These are phyloP conservation scores for Pampus argenteus DNA, from an alignment of 2,797 vertebrate genomes.

Conservation along the genomic window DNA sequence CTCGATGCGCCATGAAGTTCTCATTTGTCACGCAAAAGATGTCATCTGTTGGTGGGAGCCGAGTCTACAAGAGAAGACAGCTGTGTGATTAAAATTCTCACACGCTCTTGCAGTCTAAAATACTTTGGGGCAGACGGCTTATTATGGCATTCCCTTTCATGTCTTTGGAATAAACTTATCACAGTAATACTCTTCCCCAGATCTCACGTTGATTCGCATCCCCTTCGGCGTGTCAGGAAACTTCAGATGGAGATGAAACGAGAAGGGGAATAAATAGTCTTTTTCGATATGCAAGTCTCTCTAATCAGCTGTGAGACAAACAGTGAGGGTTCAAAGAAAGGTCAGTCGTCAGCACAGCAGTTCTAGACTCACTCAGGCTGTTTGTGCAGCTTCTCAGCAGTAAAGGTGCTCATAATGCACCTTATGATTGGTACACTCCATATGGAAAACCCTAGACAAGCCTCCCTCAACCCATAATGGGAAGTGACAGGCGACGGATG, in stretches of 20 bases:
- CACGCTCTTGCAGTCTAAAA: slow-evolving; percentile 68
- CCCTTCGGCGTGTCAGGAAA: slow-evolving; percentile 81
- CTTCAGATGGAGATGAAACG: slow-evolving; percentile 84
- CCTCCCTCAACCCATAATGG: not conserved
- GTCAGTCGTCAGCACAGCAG: slow-evolving; percentile 66
- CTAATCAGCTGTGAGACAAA: slow-evolving; percentile 80
- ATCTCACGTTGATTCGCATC: slow-evolving; percentile 82
- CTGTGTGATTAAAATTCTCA: slow-evolving; percentile 81
- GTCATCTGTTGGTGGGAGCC: slow-evolving; percentile 61
- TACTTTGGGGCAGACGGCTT: slow-evolving; percentile 82
- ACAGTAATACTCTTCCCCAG: slow-evolving; percentile 81
- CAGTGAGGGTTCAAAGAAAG: slow-evolving; percentile 76
- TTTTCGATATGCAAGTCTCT: slow-evolving; percentile 78
- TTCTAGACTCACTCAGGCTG: slow-evolving; percentile 21
- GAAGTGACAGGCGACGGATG: slow-evolving; percentile 18
- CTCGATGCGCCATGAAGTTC: slow-evolving; percentile 60
- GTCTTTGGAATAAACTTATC: slow-evolving; percentile 85
- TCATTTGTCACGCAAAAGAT: slow-evolving; percentile 76
- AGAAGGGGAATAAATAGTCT: slow-evolving; percentile 75
- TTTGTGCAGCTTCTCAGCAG: slow-evolving; percentile 2
- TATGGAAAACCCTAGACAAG: not conserved
- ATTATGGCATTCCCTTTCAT: slow-evolving; percentile 87
- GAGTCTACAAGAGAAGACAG: slow-evolving; percentile 72
- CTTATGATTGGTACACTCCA: not conserved
- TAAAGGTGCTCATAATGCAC: slow-evolving; percentile 5